phyloP scores from a whole-genome alignment of 2,797 vertebrate species.

The Alectoris magna region DNA sequence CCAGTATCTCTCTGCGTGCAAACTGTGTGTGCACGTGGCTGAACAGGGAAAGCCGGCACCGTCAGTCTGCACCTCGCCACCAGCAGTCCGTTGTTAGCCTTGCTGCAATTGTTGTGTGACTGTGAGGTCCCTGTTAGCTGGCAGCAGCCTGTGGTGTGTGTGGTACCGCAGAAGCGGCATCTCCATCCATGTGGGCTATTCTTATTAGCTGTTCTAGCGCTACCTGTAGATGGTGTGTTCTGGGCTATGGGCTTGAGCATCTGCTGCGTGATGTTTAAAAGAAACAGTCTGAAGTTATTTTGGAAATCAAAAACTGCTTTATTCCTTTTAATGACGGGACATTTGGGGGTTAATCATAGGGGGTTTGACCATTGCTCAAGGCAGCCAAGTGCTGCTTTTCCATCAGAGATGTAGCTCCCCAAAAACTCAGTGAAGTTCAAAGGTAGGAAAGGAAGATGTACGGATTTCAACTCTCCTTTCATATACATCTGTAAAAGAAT shows the following conservation, averaged over 20 bases:
- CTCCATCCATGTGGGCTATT: neutral
- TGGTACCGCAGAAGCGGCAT: conserved; percentile 3
- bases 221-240: conserved; percentile 30
- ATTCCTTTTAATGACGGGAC: conserved; percentile 1
- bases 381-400: neutral
- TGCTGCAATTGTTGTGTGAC: neutral
- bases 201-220: conserved; percentile 16
- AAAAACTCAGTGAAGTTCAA: neutral
- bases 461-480: neutral
- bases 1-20: neutral
- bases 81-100: neutral
- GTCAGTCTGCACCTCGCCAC: neutral
- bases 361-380: neutral
- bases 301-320: conserved; percentile 6
- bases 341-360: neutral
- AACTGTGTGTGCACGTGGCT: neutral
- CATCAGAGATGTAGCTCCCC: neutral
- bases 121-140: neutral
- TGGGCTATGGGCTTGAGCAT: conserved; percentile 6
- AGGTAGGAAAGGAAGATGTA: neutral
- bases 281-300: conserved; percentile 31
- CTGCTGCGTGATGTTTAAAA: neutral
- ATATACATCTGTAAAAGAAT: neutral
- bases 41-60: neutral
- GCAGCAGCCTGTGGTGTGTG: neutral